Evolutionary conservation across 2,113 vertebrate genomes (phyloP).

Genomic region (Crypturellus undulatus): DNA sequence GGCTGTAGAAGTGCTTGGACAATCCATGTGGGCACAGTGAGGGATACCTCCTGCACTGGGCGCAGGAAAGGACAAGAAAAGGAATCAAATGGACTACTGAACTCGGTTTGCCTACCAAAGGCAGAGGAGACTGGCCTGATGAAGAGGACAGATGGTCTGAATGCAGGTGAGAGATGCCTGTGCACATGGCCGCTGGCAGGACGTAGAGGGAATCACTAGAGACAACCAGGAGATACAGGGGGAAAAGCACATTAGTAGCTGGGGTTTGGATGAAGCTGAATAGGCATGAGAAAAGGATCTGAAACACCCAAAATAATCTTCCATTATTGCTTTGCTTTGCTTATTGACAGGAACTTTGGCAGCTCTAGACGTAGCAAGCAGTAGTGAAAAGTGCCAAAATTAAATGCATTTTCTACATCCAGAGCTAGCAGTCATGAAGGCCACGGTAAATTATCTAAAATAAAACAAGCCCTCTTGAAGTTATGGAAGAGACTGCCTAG

Average conservation of each 20-base stretch:
- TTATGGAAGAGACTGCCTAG: background rate
- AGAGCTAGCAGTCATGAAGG: background rate
- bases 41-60: background rate
- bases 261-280: background rate
- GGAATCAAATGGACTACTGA: background rate
- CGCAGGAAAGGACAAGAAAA: background rate
- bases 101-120: background rate
- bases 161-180: background rate
- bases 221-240: background rate
- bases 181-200: fast-evolving
- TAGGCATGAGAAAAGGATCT: background rate
- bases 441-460: background rate
- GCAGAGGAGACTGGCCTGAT: background rate
- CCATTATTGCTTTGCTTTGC: background rate
- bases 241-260: background rate
- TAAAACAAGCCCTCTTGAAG: background rate
- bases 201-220: background rate
- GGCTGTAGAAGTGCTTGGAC: background rate
- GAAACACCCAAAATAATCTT: background rate
- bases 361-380: background rate
- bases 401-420: background rate
- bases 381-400: background rate
- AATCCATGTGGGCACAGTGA: background rate
- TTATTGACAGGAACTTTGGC: background rate
- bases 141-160: background rate